Percentiles rank a stretch among this genome's conserved stretches.
Evolutionary conservation across 2,113 vertebrate genomes (phyloP).

Genomic region (Petroica traversi): DNA sequence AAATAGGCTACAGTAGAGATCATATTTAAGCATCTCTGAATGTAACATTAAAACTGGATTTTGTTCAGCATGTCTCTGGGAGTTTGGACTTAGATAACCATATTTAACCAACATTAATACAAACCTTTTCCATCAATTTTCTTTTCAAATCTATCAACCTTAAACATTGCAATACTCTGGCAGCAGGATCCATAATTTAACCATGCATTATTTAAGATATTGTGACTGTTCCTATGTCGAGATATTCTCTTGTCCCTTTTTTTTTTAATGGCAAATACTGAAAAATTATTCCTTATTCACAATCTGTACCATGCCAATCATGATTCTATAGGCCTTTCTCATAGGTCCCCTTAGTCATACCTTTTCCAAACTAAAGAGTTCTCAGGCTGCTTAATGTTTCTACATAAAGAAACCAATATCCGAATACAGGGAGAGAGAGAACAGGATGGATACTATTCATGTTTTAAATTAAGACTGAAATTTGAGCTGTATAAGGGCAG

Average conservation of each 20-base stretch:
- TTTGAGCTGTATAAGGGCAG: background rate
- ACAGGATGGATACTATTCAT: background rate
- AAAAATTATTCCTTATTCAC: background rate
- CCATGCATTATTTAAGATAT: background rate
- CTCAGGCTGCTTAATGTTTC: background rate
- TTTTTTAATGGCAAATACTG: background rate
- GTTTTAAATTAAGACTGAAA: background rate
- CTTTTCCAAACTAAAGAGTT: background rate
- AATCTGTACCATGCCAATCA: background rate
- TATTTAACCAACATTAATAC: background rate
- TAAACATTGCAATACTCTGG: background rate
- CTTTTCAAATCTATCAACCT: background rate
- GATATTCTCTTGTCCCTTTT: background rate
- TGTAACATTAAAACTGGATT: accelerated
- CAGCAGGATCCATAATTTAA: background rate
- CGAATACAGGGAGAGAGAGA: background rate
- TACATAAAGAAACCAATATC: background rate
- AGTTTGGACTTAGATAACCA: background rate
- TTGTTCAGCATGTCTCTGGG: background rate
- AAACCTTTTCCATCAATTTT: background rate
- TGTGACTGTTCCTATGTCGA: background rate
- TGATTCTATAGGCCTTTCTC: background rate
- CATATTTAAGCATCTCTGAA: background rate
- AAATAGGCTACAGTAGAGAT: background rate
- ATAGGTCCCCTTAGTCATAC: background rate